A percentile compares a stretch with the other conserved stretches of the same genome.
Conservation (phyloP, 1,140 invertebrate genomes). For the Papilio polyxenes region DNA sequence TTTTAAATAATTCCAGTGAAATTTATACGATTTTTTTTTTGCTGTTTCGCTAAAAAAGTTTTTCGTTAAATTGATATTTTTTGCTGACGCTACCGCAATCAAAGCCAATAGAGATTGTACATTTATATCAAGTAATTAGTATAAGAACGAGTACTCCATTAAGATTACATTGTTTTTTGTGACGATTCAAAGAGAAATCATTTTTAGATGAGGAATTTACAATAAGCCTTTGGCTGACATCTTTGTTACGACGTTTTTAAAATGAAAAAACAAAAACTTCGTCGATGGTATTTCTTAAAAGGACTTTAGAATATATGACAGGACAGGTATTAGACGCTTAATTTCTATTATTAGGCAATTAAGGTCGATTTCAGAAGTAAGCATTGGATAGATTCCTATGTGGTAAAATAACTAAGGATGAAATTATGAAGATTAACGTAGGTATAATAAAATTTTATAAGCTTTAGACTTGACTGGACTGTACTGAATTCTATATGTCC, state of each 20-base stretch:
- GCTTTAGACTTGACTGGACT: too few species aligned
- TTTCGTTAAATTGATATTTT: slow-evolving; percentile 13
- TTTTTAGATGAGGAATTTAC: background rate
- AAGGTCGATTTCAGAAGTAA: too few species aligned
- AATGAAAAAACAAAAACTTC: background rate
- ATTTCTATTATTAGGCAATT: background rate
- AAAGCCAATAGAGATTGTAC: slow-evolving; percentile 56
- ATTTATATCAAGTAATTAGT: slow-evolving; percentile 66
- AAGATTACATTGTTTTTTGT: slow-evolving; percentile 56
- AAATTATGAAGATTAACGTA: too few species aligned
- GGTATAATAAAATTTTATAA: too few species aligned
- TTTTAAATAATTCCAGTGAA: background rate
- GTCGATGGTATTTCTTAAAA: background rate
- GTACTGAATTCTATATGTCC: too few species aligned
- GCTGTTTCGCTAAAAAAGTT: background rate
- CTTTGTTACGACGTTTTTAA: background rate
- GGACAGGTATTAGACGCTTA: background rate
- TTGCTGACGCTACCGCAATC: slow-evolving; percentile 54
- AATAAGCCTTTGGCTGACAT: background rate
- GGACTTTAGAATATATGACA: background rate
- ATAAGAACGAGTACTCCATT: slow-evolving; percentile 62
- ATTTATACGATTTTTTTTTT: background rate
- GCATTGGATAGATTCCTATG: too few species aligned
- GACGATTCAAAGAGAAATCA: slow-evolving; percentile 22
- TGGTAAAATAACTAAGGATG: too few species aligned